Evolutionary conservation across 2,888 invertebrate genomes (phyloP).

Genomic region (Heliconius aoede): DNA sequence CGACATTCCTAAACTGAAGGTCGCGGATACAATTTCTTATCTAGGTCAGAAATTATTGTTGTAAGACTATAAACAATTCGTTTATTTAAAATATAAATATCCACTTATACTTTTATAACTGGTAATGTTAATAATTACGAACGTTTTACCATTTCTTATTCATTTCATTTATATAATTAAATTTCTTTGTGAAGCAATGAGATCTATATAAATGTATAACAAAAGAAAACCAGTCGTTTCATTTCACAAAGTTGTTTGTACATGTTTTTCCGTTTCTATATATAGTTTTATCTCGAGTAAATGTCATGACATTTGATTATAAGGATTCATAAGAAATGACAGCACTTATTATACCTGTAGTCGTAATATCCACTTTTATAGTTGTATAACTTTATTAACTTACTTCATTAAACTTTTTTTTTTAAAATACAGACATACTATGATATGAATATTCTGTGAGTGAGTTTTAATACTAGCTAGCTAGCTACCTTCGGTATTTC

Average conservation of each 20-base stretch:
- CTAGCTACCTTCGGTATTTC: too few species aligned
- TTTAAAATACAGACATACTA: background rate
- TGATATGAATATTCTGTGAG: background rate
- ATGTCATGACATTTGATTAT: constrained; percentile 22
- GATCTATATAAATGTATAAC: background rate
- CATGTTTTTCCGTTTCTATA: constrained; percentile 5
- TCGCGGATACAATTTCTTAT: background rate
- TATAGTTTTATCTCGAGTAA: constrained; percentile 9
- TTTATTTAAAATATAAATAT: constrained; percentile 3
- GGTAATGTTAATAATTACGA: constrained; percentile 2
- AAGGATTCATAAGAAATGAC: constrained; percentile 16
- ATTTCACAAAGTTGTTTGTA: constrained; percentile 1
- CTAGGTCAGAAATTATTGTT: constrained; percentile 10
- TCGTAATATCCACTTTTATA: background rate
- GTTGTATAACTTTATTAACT: too few species aligned
- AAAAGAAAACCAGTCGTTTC: background rate
- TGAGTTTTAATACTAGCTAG: background rate
- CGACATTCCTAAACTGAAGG: constrained; percentile 12
- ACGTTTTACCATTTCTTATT: background rate
- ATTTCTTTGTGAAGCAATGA: background rate
- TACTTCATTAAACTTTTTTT: background rate
- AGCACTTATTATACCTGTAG: constrained; percentile 1
- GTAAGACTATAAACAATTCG: background rate
- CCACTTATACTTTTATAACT: too few species aligned
- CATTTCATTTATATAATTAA: background rate